These are phyloP conservation scores for Plotosus lineatus DNA, from an alignment of 2,113 vertebrate species.

Conservation along the genomic window DNA sequence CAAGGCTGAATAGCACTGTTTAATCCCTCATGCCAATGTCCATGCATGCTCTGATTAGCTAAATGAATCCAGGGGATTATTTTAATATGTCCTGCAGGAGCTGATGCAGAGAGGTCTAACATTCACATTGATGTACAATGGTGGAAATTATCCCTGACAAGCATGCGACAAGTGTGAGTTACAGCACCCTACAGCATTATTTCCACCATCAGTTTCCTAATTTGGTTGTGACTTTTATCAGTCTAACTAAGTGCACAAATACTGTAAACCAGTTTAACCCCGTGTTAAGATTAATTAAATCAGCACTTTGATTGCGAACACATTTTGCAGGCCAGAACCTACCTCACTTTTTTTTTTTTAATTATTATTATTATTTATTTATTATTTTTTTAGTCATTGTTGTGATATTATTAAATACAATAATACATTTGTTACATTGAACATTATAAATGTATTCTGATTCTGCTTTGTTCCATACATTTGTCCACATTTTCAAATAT, in stretches of 20 bases:
- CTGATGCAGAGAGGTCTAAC: constrained; percentile 53
- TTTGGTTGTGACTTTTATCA: constrained; percentile 70
- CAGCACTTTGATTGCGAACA: constrained; percentile 48
- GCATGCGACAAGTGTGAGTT: constrained; percentile 49
- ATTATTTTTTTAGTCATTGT: constrained; percentile 25
- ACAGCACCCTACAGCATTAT: constrained; percentile 71
- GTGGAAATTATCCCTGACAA: constrained; percentile 74
- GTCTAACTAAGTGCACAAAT: constrained; percentile 64
- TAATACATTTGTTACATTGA: neutral
- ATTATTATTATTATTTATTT: no score
- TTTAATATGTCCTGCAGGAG: constrained; percentile 69
- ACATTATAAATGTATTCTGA: neutral
- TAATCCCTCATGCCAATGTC: constrained; percentile 73
- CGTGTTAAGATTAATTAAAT: constrained; percentile 53
- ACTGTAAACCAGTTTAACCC: constrained; percentile 49
- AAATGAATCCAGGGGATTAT: constrained; percentile 72
- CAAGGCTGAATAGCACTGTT: constrained; percentile 74
- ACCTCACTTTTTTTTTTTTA: constrained; percentile 2
- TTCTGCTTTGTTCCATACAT: neutral
- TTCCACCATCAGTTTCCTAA: constrained; percentile 69
- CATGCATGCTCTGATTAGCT: constrained; percentile 74
- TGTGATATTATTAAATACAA: constrained; percentile 26
- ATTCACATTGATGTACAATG: constrained; percentile 68
- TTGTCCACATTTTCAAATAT: no score
- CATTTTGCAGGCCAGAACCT: constrained; percentile 42